Conservation (phyloP, 2,113 vertebrate genomes). For the Macroglossus sobrinus region DNA sequence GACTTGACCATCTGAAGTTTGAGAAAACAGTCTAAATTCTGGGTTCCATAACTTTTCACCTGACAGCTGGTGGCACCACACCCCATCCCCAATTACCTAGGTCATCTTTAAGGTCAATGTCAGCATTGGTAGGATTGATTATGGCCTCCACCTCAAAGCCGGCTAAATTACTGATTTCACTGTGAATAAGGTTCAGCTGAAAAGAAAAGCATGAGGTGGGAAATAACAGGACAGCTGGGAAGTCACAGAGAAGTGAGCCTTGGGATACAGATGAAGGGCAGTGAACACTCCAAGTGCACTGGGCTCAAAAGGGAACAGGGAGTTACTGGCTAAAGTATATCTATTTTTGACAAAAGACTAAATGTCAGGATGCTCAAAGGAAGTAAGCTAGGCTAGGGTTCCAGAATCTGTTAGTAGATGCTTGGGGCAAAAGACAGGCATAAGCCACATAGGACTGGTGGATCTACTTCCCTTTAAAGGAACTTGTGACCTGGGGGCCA, state of each 20-base stretch:
- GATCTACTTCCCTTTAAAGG: background rate
- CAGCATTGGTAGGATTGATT: conserved; percentile 99
- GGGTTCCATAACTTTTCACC: conserved; percentile 86
- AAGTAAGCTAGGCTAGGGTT: background rate
- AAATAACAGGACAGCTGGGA: conserved; percentile 87
- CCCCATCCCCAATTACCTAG: conserved; percentile 94
- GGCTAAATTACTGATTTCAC: conserved; percentile 99
- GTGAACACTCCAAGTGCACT: conserved; percentile 75
- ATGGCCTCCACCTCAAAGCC: conserved; percentile 99
- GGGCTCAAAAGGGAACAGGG: conserved; percentile 63
- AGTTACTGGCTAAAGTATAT: conserved; percentile 31
- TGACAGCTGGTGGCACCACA: conserved; percentile 85
- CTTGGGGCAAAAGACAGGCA: background rate
- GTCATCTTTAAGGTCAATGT: conserved; percentile 99
- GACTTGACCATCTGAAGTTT: conserved; percentile 40
- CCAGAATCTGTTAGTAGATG: background rate
- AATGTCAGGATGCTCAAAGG: conserved; percentile 44
- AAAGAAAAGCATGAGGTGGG: conserved; percentile 90
- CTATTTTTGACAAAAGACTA: conserved; percentile 77
- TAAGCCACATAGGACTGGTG: background rate
- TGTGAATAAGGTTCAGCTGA: conserved; percentile 99
- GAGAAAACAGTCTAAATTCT: conserved; percentile 78
- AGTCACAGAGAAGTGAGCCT: conserved; percentile 84
- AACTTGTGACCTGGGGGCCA: background rate
- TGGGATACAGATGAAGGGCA: conserved; percentile 81